phyloP scores from a whole-genome alignment of 2,113 vertebrate genomes.

The Sakesphorus luctuosus region DNA sequence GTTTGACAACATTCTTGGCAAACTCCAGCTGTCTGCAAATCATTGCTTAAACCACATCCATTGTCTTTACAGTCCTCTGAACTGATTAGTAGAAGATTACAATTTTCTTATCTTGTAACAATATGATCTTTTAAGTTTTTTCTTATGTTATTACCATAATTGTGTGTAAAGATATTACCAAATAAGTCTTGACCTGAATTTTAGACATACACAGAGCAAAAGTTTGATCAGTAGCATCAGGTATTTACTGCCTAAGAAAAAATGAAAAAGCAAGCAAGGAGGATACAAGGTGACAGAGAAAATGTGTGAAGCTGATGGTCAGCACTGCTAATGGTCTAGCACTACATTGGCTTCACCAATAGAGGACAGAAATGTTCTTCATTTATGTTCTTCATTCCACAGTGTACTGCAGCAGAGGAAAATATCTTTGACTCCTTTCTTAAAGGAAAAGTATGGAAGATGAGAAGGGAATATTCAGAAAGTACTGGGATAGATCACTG shows the following conservation, averaged over 20 bases:
- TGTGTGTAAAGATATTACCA: not conserved
- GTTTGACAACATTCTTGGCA: not conserved
- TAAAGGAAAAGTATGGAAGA: not conserved
- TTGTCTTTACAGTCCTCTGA: not conserved
- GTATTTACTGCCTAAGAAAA: not conserved
- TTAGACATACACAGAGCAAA: not conserved
- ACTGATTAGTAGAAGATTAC: not conserved
- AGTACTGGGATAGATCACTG: not conserved
- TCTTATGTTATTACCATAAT: not conserved
- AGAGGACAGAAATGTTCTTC: not conserved
- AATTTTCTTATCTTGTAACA: not conserved
- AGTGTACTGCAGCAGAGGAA: not conserved
- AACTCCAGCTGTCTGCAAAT: not conserved
- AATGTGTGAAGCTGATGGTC: not conserved
- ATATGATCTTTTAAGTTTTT: not conserved
- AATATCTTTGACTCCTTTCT: not conserved
- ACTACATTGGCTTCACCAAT: not conserved
- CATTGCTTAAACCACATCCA: not conserved
- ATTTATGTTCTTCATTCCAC: not conserved
- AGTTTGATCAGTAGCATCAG: not conserved
- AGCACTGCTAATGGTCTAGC: not conserved
- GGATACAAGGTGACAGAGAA: not conserved
- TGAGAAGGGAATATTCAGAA: not conserved
- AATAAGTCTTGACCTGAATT: not conserved
- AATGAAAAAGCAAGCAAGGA: not conserved